Evolutionary conservation across 1,140 invertebrate species (phyloP).

Genomic region (Dinoponera quadriceps): DNA sequence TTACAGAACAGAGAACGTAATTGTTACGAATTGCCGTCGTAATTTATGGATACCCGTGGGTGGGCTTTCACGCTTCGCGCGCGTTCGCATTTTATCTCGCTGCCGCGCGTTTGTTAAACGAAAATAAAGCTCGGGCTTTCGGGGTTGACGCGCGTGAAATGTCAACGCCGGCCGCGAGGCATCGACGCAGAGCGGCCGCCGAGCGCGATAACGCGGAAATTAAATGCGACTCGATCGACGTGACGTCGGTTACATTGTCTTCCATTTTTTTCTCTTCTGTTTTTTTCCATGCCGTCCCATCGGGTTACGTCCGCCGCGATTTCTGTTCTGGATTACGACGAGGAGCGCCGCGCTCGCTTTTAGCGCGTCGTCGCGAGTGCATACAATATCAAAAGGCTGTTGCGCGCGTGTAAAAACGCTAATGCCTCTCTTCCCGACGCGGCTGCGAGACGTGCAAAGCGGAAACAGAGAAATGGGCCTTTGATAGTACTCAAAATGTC

Average conservation of each 20-base stretch:
- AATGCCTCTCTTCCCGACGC: conserved; percentile 29
- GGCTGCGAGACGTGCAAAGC: background rate
- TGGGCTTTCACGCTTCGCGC: conserved; percentile 54
- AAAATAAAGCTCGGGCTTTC: conserved; percentile 37
- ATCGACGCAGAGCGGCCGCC: background rate
- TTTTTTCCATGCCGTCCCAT: background rate
- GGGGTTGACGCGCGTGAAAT: conserved; percentile 4
- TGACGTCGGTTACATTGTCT: background rate
- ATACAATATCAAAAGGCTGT: conserved; percentile 29
- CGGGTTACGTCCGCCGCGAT: background rate
- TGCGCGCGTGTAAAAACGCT: conserved; percentile 22
- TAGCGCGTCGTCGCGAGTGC: background rate
- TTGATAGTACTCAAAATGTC: conserved; percentile 40
- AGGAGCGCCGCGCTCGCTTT: conserved; percentile 5
- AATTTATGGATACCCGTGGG: conserved; percentile 71
- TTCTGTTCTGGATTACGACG: background rate
- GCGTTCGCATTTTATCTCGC: conserved; percentile 13
- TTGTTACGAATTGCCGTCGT: conserved; percentile 73
- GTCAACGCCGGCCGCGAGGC: background rate
- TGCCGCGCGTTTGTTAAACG: conserved; percentile 34
- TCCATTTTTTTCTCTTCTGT: background rate
- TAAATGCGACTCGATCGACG: background rate
- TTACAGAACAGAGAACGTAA: conserved; percentile 67
- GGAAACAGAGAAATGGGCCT: conserved; percentile 34
- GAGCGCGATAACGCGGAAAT: conserved; percentile 2